Evolutionary conservation across 2,113 vertebrate genomes (phyloP).

Genomic region (Tretioscincus oriximinensis): DNA sequence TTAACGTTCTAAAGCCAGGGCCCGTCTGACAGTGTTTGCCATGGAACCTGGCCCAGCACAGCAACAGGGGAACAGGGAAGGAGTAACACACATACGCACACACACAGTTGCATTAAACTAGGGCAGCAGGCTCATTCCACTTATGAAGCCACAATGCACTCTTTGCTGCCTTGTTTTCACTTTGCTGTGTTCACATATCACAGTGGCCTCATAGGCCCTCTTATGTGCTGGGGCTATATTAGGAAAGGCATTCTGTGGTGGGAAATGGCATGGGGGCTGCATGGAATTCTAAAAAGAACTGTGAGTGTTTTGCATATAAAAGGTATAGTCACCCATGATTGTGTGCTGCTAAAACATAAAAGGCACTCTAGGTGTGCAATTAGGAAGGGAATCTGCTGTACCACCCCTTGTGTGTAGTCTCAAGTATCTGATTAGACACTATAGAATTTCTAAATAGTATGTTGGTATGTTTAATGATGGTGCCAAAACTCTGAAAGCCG

Average conservation of each 20-base stretch:
- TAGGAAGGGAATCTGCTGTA: no score
- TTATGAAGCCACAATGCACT: no score
- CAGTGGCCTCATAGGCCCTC: background rate
- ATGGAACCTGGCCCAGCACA: no score
- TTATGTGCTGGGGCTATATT: background rate
- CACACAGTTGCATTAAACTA: no score
- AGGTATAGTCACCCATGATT: background rate
- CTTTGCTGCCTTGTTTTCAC: background rate
- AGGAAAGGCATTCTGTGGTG: background rate
- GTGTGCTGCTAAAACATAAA: background rate
- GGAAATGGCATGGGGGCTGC: background rate
- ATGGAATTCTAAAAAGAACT: background rate
- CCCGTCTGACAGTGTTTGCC: no score
- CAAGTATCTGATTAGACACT: background rate
- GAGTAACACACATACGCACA: no score
- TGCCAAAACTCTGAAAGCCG: background rate
- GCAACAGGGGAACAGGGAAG: no score
- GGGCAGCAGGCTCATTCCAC: no score
- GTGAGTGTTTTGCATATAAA: background rate
- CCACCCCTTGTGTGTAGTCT: no score
- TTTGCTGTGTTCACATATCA: background rate
- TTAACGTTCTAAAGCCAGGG: no score
- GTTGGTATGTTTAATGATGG: background rate
- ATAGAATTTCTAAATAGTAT: no score
- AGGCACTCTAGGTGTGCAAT: no score